Evolutionary conservation across 1,140 invertebrate genomes (phyloP).

Genomic region (Nasonia giraulti): DNA sequence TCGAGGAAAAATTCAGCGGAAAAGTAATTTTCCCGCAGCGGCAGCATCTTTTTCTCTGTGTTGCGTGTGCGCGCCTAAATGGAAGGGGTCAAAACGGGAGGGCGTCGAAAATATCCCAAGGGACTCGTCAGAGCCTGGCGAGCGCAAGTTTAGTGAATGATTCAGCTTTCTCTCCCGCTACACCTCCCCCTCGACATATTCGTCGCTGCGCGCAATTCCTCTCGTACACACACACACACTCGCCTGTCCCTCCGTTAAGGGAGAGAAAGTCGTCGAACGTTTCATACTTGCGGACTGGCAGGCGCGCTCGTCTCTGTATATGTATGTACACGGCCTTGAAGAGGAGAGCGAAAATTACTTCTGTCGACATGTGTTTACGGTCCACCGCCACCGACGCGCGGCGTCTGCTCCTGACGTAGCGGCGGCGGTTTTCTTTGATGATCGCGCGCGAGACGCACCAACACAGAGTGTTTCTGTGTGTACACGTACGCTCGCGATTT

Average conservation of each 20-base stretch:
- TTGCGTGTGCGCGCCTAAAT: neutral
- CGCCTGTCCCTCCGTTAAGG: neutral
- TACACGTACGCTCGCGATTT: neutral
- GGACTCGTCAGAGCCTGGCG: conserved; percentile 39
- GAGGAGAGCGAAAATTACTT: conserved; percentile 45
- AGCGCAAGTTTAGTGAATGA: conserved; percentile 48
- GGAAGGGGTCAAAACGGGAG: neutral
- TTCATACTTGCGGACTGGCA: neutral
- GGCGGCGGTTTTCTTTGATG: conserved; percentile 42
- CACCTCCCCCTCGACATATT: neutral
- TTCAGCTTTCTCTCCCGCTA: conserved; percentile 35
- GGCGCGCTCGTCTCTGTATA: neutral
- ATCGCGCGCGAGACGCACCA: conserved; percentile 22
- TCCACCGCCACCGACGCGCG: neutral
- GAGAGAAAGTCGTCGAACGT: conserved; percentile 33
- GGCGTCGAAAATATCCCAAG: conserved; percentile 39
- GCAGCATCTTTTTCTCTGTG: neutral
- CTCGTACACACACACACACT: neutral
- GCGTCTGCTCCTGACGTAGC: conserved; percentile 17
- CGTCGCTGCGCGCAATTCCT: neutral
- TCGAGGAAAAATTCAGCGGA: neutral
- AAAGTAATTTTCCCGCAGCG: conserved; percentile 38
- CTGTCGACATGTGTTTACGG: conserved; percentile 48
- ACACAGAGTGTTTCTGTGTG: neutral
- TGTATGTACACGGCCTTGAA: neutral